Percentiles rank a stretch among this genome's conserved stretches.
Evolutionary conservation across 2,888 invertebrate genomes (phyloP).

Genomic region (Chamaedrilus cognettii): DNA sequence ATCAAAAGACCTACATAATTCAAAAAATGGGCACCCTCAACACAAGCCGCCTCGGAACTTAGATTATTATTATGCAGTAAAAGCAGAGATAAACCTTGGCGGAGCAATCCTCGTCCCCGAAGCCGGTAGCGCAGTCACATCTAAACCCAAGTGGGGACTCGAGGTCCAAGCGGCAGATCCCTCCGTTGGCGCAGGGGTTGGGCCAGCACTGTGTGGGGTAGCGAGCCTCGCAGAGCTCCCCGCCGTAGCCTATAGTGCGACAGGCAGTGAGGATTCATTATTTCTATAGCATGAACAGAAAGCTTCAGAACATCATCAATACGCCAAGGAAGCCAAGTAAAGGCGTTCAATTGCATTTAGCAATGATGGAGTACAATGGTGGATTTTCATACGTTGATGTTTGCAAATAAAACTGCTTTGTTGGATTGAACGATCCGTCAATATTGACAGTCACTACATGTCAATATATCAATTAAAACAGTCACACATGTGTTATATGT

Average conservation of each 20-base stretch:
- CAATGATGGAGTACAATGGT: neutral
- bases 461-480: too few species aligned
- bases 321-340: too few species aligned
- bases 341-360: too few species aligned
- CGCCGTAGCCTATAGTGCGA: slow-evolving; percentile 18
- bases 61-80: neutral
- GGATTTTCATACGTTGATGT: neutral
- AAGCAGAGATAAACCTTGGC: slow-evolving; percentile 15
- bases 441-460: too few species aligned
- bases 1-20: too few species aligned
- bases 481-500: too few species aligned
- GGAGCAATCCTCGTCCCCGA: slow-evolving; percentile 13
- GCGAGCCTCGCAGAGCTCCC: neutral
- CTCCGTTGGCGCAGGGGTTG: slow-evolving; percentile 18
- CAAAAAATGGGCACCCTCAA: too few species aligned
- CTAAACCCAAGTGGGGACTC: neutral
- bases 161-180: slow-evolving; percentile 7
- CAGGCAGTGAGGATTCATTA: too few species aligned
- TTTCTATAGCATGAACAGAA: too few species aligned
- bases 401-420: neutral
- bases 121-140: slow-evolving; percentile 23
- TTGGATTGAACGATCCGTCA: neutral
- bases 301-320: too few species aligned
- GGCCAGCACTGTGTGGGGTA: neutral
- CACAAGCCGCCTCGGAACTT: neutral